Evolutionary conservation across 2,113 vertebrate species (phyloP).

Genomic region (Crocuta crocuta): DNA sequence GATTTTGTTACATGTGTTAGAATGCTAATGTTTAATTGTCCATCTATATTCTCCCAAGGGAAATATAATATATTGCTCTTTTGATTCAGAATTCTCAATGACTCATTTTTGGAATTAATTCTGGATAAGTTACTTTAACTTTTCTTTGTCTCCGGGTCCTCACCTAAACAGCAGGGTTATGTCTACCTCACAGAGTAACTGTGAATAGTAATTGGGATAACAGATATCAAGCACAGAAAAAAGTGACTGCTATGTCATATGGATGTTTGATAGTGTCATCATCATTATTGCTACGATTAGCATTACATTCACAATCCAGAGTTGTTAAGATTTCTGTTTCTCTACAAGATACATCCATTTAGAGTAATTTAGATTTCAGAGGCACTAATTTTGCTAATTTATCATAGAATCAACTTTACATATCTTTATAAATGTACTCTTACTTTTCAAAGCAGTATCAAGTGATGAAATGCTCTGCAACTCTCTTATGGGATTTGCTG

Average conservation of each 20-base stretch:
- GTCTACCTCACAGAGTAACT: neutral
- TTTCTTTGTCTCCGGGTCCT: neutral
- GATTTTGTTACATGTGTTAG: neutral
- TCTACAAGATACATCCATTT: neutral
- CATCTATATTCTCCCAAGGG: neutral
- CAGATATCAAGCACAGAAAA: neutral
- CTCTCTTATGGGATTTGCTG: neutral
- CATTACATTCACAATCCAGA: neutral
- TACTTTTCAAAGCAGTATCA: conserved; percentile 30
- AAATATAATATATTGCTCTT: neutral
- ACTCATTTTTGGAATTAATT: neutral
- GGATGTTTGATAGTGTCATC: neutral
- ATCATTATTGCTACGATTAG: neutral
- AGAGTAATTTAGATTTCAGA: conserved; percentile 45
- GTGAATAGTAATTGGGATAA: neutral
- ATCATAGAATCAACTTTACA: neutral
- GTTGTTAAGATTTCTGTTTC: neutral
- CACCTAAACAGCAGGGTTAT: neutral
- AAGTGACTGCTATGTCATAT: neutral
- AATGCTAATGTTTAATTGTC: neutral
- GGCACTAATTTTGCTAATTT: neutral
- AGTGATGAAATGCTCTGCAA: conserved; percentile 6
- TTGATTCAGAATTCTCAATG: neutral
- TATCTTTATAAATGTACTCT: conserved; percentile 15
- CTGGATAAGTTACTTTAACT: neutral